Evolutionary conservation across 1,140 invertebrate genomes (phyloP).

Genomic region (Scaptodrosophila lebanonensis): DNA sequence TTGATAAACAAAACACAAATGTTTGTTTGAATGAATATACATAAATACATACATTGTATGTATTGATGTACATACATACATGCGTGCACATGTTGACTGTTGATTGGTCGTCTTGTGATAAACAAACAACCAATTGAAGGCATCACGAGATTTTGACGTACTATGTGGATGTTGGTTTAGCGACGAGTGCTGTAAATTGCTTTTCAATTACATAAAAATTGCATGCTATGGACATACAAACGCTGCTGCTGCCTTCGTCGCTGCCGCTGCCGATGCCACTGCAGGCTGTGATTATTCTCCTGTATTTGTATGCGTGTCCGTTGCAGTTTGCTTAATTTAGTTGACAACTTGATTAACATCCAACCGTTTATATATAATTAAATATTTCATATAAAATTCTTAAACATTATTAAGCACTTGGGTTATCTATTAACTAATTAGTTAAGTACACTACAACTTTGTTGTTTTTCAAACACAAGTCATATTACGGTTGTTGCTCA

Average conservation of each 20-base stretch:
- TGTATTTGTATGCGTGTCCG: slow-evolving; percentile 3
- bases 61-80: too few relatives aligned
- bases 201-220: slow-evolving; percentile 71
- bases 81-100: too few relatives aligned
- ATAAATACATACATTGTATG: too few relatives aligned
- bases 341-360: slow-evolving; percentile 15
- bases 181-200: slow-evolving; percentile 22
- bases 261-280: slow-evolving; percentile 32
- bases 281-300: slow-evolving; percentile 1
- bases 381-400: too few relatives aligned
- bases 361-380: slow-evolving; percentile 29
- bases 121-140: slow-evolving; percentile 49
- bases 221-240: slow-evolving; percentile 44
- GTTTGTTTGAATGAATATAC: too few relatives aligned
- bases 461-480: neutral
- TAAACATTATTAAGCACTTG: neutral
- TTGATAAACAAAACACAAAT: too few relatives aligned
- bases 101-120: slow-evolving; percentile 22
- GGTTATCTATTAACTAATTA: slow-evolving; percentile 31
- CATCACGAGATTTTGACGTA: slow-evolving; percentile 54
- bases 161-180: slow-evolving; percentile 3
- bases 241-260: slow-evolving; percentile 30
- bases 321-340: neutral
- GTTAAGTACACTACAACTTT: slow-evolving; percentile 52
- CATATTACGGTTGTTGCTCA: neutral